These are phyloP conservation scores for Macrosoma leucophasiata DNA, from an alignment of 2,888 invertebrate species.

Conservation along the genomic window DNA sequence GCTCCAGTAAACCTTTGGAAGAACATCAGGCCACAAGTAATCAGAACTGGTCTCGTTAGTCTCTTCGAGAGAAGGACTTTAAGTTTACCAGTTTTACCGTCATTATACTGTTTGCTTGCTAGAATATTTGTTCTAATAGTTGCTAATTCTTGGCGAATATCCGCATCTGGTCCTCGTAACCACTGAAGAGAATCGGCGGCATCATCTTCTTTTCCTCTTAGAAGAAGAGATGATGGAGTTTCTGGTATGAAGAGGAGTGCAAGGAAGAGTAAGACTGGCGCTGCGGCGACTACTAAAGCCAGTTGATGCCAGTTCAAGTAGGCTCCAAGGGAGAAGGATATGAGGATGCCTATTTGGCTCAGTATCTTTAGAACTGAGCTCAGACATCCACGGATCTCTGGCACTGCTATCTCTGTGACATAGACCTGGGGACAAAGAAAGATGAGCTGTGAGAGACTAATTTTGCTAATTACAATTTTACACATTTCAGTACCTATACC, in stretches of 20 bases:
- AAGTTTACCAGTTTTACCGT: constrained; percentile 47
- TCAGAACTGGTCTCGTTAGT: constrained; percentile 81
- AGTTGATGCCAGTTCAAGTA: constrained; percentile 89
- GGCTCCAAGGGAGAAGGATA: constrained; percentile 87
- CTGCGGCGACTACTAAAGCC: constrained; percentile 85
- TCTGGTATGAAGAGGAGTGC: constrained; percentile 89
- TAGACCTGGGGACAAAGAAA: constrained; percentile 80
- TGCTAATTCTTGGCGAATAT: constrained; percentile 83
- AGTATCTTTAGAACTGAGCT: constrained; percentile 90
- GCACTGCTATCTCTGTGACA: constrained; percentile 92
- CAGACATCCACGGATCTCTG: constrained; percentile 88
- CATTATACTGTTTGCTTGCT: constrained; percentile 58
- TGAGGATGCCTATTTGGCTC: constrained; percentile 88
- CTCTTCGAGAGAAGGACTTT: constrained; percentile 59
- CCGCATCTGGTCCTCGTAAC: constrained; percentile 85
- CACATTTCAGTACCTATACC: too few species aligned
- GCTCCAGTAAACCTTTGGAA: constrained; percentile 91
- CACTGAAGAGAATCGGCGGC: constrained; percentile 85
- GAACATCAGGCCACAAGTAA: constrained; percentile 91
- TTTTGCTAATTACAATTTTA: too few species aligned
- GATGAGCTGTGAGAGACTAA: too few species aligned
- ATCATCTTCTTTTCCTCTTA: constrained; percentile 84
- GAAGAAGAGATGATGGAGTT: constrained; percentile 88
- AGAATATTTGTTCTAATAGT: constrained; percentile 82
- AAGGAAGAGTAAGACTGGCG: constrained; percentile 84